A percentile compares a stretch with the other conserved stretches of the same genome.
These are phyloP conservation scores for Brassicogethes aeneus DNA, from an alignment of 2,888 invertebrate genomes.

Conservation along the genomic window DNA sequence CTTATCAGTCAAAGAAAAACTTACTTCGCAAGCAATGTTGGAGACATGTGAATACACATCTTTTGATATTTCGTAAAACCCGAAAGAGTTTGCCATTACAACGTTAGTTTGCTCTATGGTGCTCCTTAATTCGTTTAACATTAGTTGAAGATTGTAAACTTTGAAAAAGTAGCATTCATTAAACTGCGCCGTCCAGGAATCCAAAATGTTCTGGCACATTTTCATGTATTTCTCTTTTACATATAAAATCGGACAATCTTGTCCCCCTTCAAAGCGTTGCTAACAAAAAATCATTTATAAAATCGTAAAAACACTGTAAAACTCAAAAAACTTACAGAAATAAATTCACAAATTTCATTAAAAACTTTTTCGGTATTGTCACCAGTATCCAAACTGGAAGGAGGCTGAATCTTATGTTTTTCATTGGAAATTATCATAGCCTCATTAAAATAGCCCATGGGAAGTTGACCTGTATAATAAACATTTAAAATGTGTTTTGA, in stretches of 20 bases:
- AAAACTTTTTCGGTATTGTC: slow-evolving; percentile 36
- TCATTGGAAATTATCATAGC: slow-evolving; percentile 37
- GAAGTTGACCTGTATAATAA: no score
- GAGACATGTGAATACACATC: slow-evolving; percentile 32
- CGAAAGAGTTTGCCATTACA: slow-evolving; percentile 23
- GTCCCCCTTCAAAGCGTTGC: no score
- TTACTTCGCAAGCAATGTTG: slow-evolving; percentile 37
- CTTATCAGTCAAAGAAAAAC: slow-evolving; percentile 6
- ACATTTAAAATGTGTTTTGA: no score
- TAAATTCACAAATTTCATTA: slow-evolving; percentile 36
- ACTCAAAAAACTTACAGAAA: slow-evolving; percentile 29
- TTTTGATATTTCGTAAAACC: slow-evolving; percentile 33
- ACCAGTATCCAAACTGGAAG: slow-evolving; percentile 14
- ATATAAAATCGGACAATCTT: slow-evolving; percentile 20
- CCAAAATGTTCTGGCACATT: slow-evolving; percentile 32
- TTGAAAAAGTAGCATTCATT: slow-evolving; percentile 15
- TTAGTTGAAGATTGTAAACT: slow-evolving; percentile 32
- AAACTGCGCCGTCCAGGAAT: slow-evolving; percentile 23
- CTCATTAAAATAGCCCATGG: not conserved
- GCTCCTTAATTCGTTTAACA: slow-evolving; percentile 32
- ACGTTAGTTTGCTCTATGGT: slow-evolving; percentile 18
- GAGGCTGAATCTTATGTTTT: slow-evolving; percentile 42
- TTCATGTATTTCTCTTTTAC: slow-evolving; percentile 20
- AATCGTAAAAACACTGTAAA: no score
- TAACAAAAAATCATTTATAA: no score